Base-by-base conservation (phyloP, 2,797 vertebrate genomes). In the Molossus molossus region DNA sequence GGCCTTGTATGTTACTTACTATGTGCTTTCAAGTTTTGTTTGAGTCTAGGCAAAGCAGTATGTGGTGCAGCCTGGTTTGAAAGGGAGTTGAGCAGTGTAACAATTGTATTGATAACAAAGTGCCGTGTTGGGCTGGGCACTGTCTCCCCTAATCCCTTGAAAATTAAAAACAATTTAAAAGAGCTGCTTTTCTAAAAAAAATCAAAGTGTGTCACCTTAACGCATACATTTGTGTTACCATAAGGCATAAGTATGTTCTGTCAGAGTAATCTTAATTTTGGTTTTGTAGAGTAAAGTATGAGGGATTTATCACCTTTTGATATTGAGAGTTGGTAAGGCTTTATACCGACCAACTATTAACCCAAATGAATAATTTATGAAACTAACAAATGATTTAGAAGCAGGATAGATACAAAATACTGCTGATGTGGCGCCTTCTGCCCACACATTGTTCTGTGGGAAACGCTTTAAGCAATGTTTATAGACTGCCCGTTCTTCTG, bases 341-440 rank as follows among this genome's bases (percentile, higher is more conserved):
- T 94, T 58, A 11, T 73, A 81, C 64, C 87, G 84, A 55, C 93
- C 65, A 50, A 75, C 95, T 85, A 87, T 87, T 94, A 67, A 86
- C 95, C 60, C 37, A 83, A 95, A 84, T 96, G 64, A 96, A 84
- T 96, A 96, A 97, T 95, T 94, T 55, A 85, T 93, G 76, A 89
- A 85, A 57, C 87, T 69, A 81, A 55, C 86, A 80, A 80, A 76
- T 89, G 88, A 75, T 89, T 96, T 94, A 92, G 94, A 73, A 89
- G 91, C 67, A 80, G 75, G 64, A 88, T 65, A 69, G 10, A 76
- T 60, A 79, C 58, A 72, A 67, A 87, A 65, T 8, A 40, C 67
- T 96, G 96, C 89, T 97, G 97, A 97, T 97, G 97, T 97, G 97
- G 97, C 95, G 95, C 57, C 94, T 77, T 64, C 94, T 83, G 93